phyloP scores from a whole-genome alignment of 2,113 vertebrate species.

The Apistogramma diplotaenia region DNA sequence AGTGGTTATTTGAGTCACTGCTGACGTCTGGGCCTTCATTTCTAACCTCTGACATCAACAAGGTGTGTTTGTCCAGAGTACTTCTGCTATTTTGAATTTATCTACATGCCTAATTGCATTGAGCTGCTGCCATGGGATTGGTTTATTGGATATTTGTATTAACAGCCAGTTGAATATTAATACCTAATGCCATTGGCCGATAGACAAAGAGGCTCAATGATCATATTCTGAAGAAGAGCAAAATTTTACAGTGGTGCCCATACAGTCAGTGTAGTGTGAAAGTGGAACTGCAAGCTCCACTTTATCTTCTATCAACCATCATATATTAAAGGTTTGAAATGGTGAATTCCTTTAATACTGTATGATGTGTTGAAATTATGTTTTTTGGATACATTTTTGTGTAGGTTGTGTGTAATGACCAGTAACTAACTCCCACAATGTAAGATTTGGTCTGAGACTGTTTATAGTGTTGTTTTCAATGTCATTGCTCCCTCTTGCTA shows the following conservation, averaged over 20 bases:
- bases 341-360: neutral
- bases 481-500: neutral
- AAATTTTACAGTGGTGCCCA: neutral
- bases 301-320: neutral
- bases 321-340: neutral
- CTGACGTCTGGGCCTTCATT: too few species aligned
- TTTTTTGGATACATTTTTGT: neutral
- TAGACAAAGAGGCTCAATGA: neutral
- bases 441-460: neutral
- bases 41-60: neutral
- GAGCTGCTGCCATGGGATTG: neutral
- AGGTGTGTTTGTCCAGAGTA: too few species aligned
- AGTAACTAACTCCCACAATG: neutral
- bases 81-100: neutral
- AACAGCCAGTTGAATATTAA: neutral
- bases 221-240: neutral
- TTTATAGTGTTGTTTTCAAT: neutral
- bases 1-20: neutral
- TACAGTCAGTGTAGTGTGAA: too few species aligned
- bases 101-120: neutral
- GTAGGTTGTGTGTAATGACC: neutral
- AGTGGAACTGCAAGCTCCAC: neutral
- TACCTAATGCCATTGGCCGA: neutral
- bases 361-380: neutral
- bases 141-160: neutral